phyloP scores from a whole-genome alignment of 2,888 invertebrate species.

The Leucophenga montana region DNA sequence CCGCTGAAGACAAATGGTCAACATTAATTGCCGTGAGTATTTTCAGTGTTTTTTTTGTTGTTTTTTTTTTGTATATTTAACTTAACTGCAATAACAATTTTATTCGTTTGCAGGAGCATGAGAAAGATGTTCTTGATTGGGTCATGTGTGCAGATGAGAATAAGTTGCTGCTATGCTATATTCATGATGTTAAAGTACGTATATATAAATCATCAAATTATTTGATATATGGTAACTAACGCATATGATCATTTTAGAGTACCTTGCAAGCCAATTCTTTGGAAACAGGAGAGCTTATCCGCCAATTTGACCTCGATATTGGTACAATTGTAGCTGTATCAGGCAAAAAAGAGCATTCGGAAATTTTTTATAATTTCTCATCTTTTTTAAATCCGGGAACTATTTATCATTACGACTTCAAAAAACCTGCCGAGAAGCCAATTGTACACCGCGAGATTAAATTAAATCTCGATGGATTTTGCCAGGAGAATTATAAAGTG shows the following conservation, averaged over 20 bases:
- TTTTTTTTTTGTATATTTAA: no score
- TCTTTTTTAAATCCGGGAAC: slow-evolving; percentile 91
- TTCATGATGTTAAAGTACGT: slow-evolving; percentile 93
- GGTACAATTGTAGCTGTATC: slow-evolving; percentile 90
- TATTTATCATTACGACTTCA: slow-evolving; percentile 90
- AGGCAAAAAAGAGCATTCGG: slow-evolving; percentile 87
- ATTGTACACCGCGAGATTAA: slow-evolving; percentile 87
- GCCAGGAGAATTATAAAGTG: slow-evolving; percentile 84
- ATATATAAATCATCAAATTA: not conserved
- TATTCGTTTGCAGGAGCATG: slow-evolving; percentile 77
- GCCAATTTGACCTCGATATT: slow-evolving; percentile 86
- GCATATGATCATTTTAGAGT: slow-evolving; percentile 76
- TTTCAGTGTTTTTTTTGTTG: no score
- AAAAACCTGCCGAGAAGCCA: slow-evolving; percentile 77
- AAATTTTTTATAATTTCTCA: slow-evolving; percentile 94
- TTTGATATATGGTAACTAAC: not conserved
- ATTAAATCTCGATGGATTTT: slow-evolving; percentile 85
- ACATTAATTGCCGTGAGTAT: slow-evolving; percentile 81
- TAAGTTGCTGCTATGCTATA: slow-evolving; percentile 89
- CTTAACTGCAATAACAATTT: not conserved
- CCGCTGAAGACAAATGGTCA: slow-evolving; percentile 84
- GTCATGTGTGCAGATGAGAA: slow-evolving; percentile 87
- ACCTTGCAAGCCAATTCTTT: slow-evolving; percentile 87
- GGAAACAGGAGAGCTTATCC: slow-evolving; percentile 80
- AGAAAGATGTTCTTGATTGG: slow-evolving; percentile 92